These are phyloP conservation scores for Chloroceryle amazona DNA, from an alignment of 2,797 vertebrate species.

Conservation along the genomic window DNA sequence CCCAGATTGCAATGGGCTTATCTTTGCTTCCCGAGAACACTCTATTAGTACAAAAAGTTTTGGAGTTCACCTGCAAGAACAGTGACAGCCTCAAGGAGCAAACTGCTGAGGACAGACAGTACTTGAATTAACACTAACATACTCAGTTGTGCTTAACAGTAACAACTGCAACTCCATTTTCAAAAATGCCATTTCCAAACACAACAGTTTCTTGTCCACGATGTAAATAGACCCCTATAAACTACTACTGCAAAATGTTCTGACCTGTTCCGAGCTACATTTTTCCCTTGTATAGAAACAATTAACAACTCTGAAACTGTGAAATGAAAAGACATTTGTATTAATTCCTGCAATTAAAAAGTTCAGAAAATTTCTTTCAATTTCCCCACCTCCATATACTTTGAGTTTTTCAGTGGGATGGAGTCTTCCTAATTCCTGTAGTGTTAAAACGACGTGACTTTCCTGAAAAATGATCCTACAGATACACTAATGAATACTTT, in stretches of 20 bases:
- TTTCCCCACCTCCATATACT: neutral
- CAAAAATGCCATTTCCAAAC: neutral
- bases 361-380: neutral
- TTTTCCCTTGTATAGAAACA: neutral
- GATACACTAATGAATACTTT: neutral
- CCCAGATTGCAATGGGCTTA: neutral
- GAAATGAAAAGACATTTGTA: neutral
- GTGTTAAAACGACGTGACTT: neutral
- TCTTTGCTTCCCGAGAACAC: neutral
- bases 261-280: too few species aligned
- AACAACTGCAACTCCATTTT: neutral
- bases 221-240: neutral
- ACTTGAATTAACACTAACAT: neutral
- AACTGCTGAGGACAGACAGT: neutral
- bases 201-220: neutral
- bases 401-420: neutral
- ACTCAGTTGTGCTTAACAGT: neutral
- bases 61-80: neutral
- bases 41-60: neutral
- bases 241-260: neutral
- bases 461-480: neutral
- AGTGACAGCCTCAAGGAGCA: neutral
- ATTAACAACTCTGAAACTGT: neutral
- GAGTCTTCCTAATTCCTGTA: neutral
- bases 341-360: neutral